A percentile compares a stretch with the other conserved stretches of the same genome.
Conservation (phyloP, 2,797 vertebrate species). For the Aeoliscus strigatus region DNA sequence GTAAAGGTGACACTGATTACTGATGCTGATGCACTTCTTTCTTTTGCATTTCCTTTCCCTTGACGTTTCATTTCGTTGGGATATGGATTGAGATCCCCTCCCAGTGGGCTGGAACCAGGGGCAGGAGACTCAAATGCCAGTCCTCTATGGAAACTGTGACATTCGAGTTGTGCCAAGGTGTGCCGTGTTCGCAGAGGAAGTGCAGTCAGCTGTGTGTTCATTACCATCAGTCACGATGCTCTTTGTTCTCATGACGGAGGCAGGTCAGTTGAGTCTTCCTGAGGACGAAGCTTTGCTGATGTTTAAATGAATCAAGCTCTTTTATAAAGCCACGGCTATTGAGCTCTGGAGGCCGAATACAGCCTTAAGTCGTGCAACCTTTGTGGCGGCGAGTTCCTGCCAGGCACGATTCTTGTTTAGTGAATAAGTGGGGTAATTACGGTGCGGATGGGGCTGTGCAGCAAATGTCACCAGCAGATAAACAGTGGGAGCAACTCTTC, state of each 20-base stretch:
- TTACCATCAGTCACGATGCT: constrained; percentile 49
- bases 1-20: constrained; percentile 5
- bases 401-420: constrained; percentile 92
- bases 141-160: constrained; percentile 75
- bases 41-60: constrained; percentile 22
- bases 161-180: constrained; percentile 72
- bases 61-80: constrained; percentile 41
- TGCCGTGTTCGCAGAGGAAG: constrained; percentile 55
- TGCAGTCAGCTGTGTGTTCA: constrained; percentile 66
- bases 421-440: constrained; percentile 99
- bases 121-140: constrained; percentile 74
- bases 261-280: constrained; percentile 55
- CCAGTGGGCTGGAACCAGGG: constrained; percentile 49
- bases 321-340: constrained; percentile 60
- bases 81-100: constrained; percentile 46
- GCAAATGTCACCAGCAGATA: constrained; percentile 98
- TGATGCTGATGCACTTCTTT: not conserved
- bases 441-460: constrained; percentile 84
- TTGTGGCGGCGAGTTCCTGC: constrained; percentile 87
- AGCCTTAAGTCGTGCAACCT: constrained; percentile 89
- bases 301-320: constrained; percentile 63
- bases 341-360: constrained; percentile 80
- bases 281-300: constrained; percentile 61
- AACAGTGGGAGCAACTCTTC: constrained; percentile 90
- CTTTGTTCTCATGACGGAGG: constrained; percentile 59